Base-by-base conservation (phyloP, 2,797 vertebrate genomes). In the Hoplostethus mediterraneus region DNA sequence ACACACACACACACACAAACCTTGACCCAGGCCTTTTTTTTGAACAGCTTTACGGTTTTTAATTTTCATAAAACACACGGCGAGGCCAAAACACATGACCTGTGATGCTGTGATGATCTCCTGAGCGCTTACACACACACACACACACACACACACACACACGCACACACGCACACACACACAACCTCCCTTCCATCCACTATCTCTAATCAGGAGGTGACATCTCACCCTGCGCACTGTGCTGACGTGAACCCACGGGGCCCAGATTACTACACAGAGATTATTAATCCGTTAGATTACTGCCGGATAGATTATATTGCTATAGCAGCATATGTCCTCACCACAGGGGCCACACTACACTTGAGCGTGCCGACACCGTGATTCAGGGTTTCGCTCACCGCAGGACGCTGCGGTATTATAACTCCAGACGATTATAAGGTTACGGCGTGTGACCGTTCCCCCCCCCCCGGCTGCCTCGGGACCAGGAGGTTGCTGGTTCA, bases 201-300 rank as follows among this genome's bases (percentile, higher is more conserved):
- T 48, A n/a, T 74, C 51, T 84, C 75, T 81, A 80, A 87, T 84
- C 80, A 83, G 71, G 28, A 79, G 65, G 85, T 87, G 63, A 80
- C 71, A 80, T 87, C 76, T 79, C 80, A 72, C 65, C 63, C 79
- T 67, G 68, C 53, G 51, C 69, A 76, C 75, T 76, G 63, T 65
- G 47, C 52, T 79, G 80, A 84, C 77, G 53, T 75, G 77, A 84
- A 81, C 76, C 74, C 64, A 67, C 48, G 72, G 63, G 63, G 59
- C 68, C 54, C 78, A 92, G 90, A 92, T 90, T 89, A 91, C 73
- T 89, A 91, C 73, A 85, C 38, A 13, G 72, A 79, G 81, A 88
- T 88, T 87, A 84, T 87, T 64, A 81, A 88, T 89, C 86, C 65
- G 81, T 80, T 71, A 87, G 73, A 79, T 84, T 83, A 49, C 63